Evolutionary conservation across 2,888 invertebrate genomes (phyloP), one percentile per base, ranked within the genome.

Genomic region (Aproaerema taeniolella): DNA sequence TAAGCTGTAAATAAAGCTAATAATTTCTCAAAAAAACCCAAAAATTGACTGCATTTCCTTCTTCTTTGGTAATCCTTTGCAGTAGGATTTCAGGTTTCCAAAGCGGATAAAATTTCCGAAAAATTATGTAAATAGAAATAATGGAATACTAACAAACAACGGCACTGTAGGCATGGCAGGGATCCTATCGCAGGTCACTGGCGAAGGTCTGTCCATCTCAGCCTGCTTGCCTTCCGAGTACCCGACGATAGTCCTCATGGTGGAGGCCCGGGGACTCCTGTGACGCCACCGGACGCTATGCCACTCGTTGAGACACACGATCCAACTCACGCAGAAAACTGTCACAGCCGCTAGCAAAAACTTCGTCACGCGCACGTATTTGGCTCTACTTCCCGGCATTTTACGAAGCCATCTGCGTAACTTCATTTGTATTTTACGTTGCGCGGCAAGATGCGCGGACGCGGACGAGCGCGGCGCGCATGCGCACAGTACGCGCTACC

Each of bases 221-320:
- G 85, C 87, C 54, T 75, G 83, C 55, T 87, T 87, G 47, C 76
- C 85, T 58, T 88, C 88, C 20, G 90, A 90, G 69, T 90, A 90
- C 12, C 88, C 90, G 48, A 90, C 88, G 50, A 90, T 89, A 45
- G 89, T 89, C 57, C 82, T 82, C 75, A 89, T 88, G 42, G 86
- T 86, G 16, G 85, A 59, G 13, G 43, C 48, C 2, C 44, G 53
- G 13, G 52, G 63, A 11, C 61, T 53, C 39, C 39, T 4, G 20
- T 4, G 8, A 2, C 59, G 61, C 79, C 78, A 76, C 13, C 61
- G 64, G 45, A 68, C 63, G 2, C 67, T 45, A 50, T 73, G 73
- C 85, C 85, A 85, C 53, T 81, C 76, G 52, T 61, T 77, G 45
- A 85, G 76, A 56, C 75, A 69, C 29, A 70, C 81, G 35, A 85